A percentile compares a stretch with the other conserved stretches of the same genome.
These are phyloP conservation scores for Crepidodera aurea DNA, from an alignment of 2,888 invertebrate species.

Conservation along the genomic window DNA sequence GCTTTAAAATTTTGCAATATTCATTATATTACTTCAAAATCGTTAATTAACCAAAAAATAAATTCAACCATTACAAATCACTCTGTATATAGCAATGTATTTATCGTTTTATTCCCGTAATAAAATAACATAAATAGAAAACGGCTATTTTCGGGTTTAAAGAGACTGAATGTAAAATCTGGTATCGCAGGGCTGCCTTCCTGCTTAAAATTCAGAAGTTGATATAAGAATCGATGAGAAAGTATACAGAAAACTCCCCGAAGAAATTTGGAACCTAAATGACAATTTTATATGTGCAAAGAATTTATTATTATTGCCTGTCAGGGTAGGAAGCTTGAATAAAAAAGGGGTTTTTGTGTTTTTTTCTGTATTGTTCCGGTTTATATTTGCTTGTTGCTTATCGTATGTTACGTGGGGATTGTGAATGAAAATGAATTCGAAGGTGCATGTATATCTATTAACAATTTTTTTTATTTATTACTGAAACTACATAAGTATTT, in stretches of 20 bases:
- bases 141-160: neutral
- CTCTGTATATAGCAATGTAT: too few species aligned
- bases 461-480: too few species aligned
- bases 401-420: neutral
- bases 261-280: conserved; percentile 37
- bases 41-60: too few species aligned
- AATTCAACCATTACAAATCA: too few species aligned
- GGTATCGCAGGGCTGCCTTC: neutral
- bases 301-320: conserved; percentile 37
- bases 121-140: neutral
- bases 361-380: conserved; percentile 19
- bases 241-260: conserved; percentile 36
- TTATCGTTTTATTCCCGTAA: too few species aligned
- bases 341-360: conserved; percentile 26
- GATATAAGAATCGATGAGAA: conserved; percentile 33
- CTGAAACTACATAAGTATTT: too few species aligned
- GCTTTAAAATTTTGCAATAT: too few species aligned
- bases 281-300: conserved; percentile 37
- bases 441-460: too few species aligned
- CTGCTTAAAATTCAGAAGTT: conserved; percentile 41
- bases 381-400: conserved; percentile 20
- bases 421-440: too few species aligned
- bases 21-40: too few species aligned
- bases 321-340: conserved; percentile 25
- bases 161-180: neutral